Evolutionary conservation across 2,888 invertebrate species (phyloP).

Genomic region (Epinotia demarniana): DNA sequence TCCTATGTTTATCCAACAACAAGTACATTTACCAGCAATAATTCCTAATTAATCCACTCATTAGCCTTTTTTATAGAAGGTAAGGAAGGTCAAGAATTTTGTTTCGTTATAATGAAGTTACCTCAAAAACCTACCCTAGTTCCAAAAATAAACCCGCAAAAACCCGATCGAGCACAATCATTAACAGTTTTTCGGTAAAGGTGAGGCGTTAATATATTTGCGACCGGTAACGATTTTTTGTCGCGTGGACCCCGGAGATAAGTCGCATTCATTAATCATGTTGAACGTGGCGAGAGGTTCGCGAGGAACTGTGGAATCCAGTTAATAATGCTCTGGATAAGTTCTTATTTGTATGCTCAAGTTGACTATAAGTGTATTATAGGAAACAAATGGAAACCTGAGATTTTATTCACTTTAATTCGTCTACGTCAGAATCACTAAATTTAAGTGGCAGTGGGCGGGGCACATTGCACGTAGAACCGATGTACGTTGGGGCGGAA

Average conservation of each 20-base stretch:
- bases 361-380: no score
- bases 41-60: no score
- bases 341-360: not conserved
- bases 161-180: slow-evolving; percentile 33
- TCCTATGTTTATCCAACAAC: no score
- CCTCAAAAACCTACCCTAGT: not conserved
- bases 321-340: slow-evolving; percentile 28
- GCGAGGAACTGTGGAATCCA: slow-evolving; percentile 28
- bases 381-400: no score
- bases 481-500: no score
- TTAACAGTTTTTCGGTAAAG: slow-evolving; percentile 47
- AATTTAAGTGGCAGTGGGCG: no score
- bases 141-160: slow-evolving; percentile 14
- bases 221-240: slow-evolving; percentile 57
- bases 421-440: no score
- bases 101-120: not conserved
- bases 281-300: slow-evolving; percentile 28
- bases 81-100: no score
- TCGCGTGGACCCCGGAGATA: slow-evolving; percentile 52
- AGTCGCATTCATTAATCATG: slow-evolving; percentile 55
- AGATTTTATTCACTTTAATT: no score
- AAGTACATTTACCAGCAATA: no score
- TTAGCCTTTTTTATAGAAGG: no score
- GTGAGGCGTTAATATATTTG: slow-evolving; percentile 56
- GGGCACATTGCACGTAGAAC: no score